phyloP scores from a whole-genome alignment of 2,888 invertebrate species.

The Drosophila picticornis region DNA sequence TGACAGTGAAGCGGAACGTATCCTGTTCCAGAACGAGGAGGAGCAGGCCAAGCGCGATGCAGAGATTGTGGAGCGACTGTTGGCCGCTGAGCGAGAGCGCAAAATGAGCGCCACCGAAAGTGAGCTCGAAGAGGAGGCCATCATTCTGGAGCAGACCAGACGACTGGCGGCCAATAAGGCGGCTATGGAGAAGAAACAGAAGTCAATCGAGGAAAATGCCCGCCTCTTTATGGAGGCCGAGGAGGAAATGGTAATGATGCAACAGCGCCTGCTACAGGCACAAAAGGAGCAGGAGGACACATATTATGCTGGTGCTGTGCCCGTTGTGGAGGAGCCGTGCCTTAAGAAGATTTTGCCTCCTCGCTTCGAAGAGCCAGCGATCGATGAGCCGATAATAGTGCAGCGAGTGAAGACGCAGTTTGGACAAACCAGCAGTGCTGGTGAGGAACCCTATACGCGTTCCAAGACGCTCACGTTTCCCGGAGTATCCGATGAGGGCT shows the following conservation, averaged over 20 bases:
- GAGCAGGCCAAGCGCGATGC: slow-evolving; percentile 62
- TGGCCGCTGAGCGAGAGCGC: slow-evolving; percentile 67
- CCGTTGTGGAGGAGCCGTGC: slow-evolving; percentile 73
- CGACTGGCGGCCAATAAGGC: slow-evolving; percentile 55
- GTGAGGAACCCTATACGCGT: slow-evolving; percentile 67
- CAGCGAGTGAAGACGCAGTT: slow-evolving; percentile 83
- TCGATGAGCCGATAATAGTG: slow-evolving; percentile 55
- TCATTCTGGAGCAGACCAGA: slow-evolving; percentile 43
- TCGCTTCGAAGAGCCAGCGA: slow-evolving; percentile 43
- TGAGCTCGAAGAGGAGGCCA: slow-evolving; percentile 68
- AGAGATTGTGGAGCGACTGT: slow-evolving; percentile 63
- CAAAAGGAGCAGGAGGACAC: slow-evolving; percentile 51
- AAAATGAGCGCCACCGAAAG: slow-evolving; percentile 69
- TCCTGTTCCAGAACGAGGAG: slow-evolving; percentile 53
- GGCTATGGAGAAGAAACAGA: slow-evolving; percentile 70
- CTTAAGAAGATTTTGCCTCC: slow-evolving; percentile 67
- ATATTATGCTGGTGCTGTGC: slow-evolving; percentile 68
- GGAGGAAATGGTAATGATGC: slow-evolving; percentile 82
- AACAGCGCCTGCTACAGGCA: slow-evolving; percentile 69
- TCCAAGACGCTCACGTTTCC: slow-evolving; percentile 80
- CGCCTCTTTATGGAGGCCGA: slow-evolving; percentile 82
- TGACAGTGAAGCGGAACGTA: slow-evolving; percentile 55
- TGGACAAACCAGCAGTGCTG: slow-evolving; percentile 73
- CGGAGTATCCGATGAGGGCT: slow-evolving; percentile 81
- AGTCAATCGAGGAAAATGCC: slow-evolving; percentile 81